These are phyloP conservation scores for Coenonympha glycerion DNA, from an alignment of 2,888 invertebrate species.

Conservation along the genomic window DNA sequence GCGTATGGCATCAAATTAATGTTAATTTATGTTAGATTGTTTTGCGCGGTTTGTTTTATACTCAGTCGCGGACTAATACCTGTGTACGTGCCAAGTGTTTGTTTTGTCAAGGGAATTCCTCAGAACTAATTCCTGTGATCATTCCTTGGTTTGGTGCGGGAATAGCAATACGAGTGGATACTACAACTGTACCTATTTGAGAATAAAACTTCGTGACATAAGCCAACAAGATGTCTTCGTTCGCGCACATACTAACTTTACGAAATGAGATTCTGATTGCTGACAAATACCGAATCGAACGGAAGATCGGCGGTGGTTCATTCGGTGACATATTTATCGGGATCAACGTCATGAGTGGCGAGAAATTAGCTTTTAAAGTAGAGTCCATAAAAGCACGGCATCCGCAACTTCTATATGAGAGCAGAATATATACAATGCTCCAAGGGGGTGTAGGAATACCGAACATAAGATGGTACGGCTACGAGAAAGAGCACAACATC, in stretches of 20 bases:
- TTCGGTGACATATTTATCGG: conserved; percentile 99
- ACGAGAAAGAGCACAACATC: conserved; percentile 97
- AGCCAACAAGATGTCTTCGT: conserved; percentile 35
- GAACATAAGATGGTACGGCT: conserved; percentile 95
- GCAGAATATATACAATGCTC: conserved; percentile 98
- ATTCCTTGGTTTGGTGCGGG: conserved; percentile 26
- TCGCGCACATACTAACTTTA: conserved; percentile 36
- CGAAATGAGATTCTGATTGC: conserved; percentile 63
- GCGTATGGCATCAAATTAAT: conserved; percentile 38
- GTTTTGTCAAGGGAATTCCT: conserved; percentile 21
- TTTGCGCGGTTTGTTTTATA: conserved; percentile 31
- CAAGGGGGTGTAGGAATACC: conserved; percentile 98
- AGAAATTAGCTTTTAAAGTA: conserved; percentile 99
- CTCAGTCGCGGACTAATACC: conserved; percentile 24
- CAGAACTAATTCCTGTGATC: no score
- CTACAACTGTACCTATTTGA: conserved; percentile 10
- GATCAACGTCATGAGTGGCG: conserved; percentile 94
- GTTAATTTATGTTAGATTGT: conserved; percentile 33
- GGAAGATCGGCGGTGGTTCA: conserved; percentile 98
- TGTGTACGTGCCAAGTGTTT: conserved; percentile 28
- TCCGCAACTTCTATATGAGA: conserved; percentile 99
- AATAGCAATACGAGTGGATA: conserved; percentile 11
- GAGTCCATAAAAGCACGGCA: conserved; percentile 97
- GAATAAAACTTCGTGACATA: conserved; percentile 11
- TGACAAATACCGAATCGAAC: conserved; percentile 94